Base-by-base conservation (phyloP, 2,113 vertebrate species). In the Nibea albiflora region DNA sequence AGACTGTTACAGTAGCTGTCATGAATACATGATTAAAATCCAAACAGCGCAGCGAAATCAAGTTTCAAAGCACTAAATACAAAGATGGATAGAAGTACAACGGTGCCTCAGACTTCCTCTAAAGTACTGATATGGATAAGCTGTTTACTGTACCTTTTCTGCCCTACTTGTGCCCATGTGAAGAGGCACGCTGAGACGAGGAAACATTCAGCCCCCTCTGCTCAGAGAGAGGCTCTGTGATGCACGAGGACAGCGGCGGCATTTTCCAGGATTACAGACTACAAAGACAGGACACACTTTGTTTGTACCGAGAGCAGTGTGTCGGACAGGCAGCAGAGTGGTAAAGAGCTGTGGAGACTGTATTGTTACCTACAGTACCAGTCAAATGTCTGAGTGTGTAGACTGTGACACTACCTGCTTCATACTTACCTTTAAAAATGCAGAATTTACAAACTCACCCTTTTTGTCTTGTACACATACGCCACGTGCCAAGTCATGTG, bases 271-370 rank as follows among this genome's bases (percentile, higher is more conserved):
- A 89, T 85, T 88, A 89, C 72, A 78, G 24, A 69, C 46, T 71
- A 79, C 83, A 90, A 85, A 77, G 85, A 68, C 87, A 84, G 69
- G 75, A 56, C 54, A 65, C 39, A 71, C 53, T 85, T 66, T 83
- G 84, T 85, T 84, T 87, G 82, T 85, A 52, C 65, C 2, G 63
- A 76, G 80, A 83, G 76, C 62, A 49, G 49, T 77, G 81, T 84
- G 77, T 80, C 20, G 20, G 65, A 76, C 83, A 87, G 76, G 50
- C 70, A 81, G 75, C 63, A 53, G 65, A 81, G 85, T 46, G 39
- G 74, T 57, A 79, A 65, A 74, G 35, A 11, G 28, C 26, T 53
- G 65, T 72, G 71, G 89, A 80, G 84, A 83, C 62, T 53, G 7
- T 64, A 20, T 71, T 67, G 71, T 74, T 89, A 86, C 78, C 87